phyloP scores from a whole-genome alignment of 2,113 vertebrate genomes.

The Phyllopteryx taeniolatus region DNA sequence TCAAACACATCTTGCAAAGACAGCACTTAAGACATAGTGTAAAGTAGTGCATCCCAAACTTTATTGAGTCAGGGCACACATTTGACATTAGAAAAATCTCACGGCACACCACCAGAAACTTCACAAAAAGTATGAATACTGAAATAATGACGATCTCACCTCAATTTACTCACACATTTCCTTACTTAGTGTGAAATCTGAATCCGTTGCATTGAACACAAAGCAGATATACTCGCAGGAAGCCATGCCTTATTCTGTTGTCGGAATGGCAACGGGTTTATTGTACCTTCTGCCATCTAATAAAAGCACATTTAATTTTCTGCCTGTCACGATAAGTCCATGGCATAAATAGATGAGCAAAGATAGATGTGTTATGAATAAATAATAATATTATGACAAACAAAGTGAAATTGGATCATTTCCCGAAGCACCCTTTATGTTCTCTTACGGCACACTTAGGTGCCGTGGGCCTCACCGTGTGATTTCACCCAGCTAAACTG shows the following conservation, averaged over 20 bases:
- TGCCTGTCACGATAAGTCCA: too few relatives aligned
- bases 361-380: neutral
- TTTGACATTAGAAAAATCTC: neutral
- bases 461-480: neutral
- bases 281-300: neutral
- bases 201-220: neutral
- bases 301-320: neutral
- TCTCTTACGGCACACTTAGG: neutral
- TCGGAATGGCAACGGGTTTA: neutral
- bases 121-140: neutral
- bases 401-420: neutral
- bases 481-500: too few relatives aligned
- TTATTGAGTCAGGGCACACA: neutral
- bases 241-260: neutral
- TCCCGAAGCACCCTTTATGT: neutral
- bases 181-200: neutral
- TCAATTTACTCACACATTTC: neutral
- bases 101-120: too few relatives aligned
- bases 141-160: neutral
- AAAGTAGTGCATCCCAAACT: neutral
- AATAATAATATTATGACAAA: neutral
- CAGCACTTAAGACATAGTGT: neutral
- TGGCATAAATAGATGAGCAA: too few relatives aligned
- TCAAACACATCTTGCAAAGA: neutral
- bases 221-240: neutral